Percentiles rank a stretch among this genome's conserved stretches.
These are phyloP conservation scores for Aspidiotus destructor DNA, from an alignment of 2,888 invertebrate species.

Conservation along the genomic window DNA sequence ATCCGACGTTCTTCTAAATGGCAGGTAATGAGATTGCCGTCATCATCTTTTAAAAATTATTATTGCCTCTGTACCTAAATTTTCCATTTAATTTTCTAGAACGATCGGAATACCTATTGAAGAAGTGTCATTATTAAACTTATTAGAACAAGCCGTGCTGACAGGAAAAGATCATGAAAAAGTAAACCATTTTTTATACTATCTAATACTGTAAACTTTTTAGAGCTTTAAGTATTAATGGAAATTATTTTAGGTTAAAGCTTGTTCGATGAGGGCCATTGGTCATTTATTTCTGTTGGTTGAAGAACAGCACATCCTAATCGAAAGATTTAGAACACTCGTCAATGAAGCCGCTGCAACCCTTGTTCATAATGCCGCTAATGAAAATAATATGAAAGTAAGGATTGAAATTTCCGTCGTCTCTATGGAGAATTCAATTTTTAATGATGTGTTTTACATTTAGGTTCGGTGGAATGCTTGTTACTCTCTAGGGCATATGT, in stretches of 20 bases:
- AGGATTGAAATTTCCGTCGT: neutral
- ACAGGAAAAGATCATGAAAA: slow-evolving; percentile 28
- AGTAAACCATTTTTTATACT: neutral
- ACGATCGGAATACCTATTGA: slow-evolving; percentile 21
- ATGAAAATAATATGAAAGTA: slow-evolving; percentile 31
- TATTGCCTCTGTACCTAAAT: too few relatives aligned
- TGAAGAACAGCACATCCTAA: slow-evolving; percentile 18
- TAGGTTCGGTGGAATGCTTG: slow-evolving; percentile 31
- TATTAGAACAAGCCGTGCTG: slow-evolving; percentile 14
- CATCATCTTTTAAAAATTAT: neutral
- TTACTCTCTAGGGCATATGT: slow-evolving; percentile 30
- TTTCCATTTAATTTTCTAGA: slow-evolving; percentile 8
- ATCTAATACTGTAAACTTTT: neutral
- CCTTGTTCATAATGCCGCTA: slow-evolving; percentile 16
- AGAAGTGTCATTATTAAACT: slow-evolving; percentile 19
- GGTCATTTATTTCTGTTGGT: slow-evolving; percentile 25
- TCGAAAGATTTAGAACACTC: slow-evolving; percentile 3
- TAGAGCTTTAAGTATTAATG: neutral
- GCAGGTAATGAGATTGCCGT: slow-evolving; percentile 9
- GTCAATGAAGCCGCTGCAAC: slow-evolving; percentile 4
- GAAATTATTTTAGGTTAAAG: slow-evolving; percentile 16
- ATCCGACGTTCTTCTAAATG: slow-evolving; percentile 19
- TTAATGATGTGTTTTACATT: neutral
- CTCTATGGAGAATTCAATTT: neutral
- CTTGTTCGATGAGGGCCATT: slow-evolving; percentile 29